Evolutionary conservation across 2,888 invertebrate genomes (phyloP), one percentile per base, ranked within the genome.

Genomic region (Dione juno): DNA sequence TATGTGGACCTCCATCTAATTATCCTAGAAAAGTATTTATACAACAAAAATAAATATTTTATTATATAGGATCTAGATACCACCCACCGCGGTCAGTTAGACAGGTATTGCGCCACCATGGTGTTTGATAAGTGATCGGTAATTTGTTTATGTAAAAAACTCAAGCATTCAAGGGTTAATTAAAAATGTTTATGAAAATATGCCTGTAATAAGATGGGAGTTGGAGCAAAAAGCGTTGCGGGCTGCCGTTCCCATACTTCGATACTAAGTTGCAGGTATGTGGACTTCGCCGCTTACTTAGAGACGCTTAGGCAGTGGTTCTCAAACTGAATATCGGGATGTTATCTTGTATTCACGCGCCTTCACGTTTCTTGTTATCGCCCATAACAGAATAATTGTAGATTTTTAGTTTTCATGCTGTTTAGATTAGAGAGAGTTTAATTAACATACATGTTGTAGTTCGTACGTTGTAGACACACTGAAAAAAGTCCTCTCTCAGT

Each of bases 171-270:
- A 40, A 28, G 21, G 53, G 45, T 52, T 68, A 68, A 68, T 68
- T 68, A 63, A 63, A 68, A 68, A 68, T 63, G 53, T 45, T 63
- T 52, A 68, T 54, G 63, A 68, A 68, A 68, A 63, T 68, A 61
- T 68, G 61, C 45, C 45, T 53, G 68, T 63, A 68, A 68, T 68
- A 43, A 68, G 61, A 67, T 66, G 66, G 40, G n/a, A 14, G 35
- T 14, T 50, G 8, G 19, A 45, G 48, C 35, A 52, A 61, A 61
- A 61, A 61, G 43, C 28, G 28, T 28, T 61, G 61, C 45, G 45
- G 45, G 28, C n/a, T 61, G 10, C 28, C 45, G 45, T 61, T 45
- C 61, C 45, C 45, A 45, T 45, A 45, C 45, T 16, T 1, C 28
- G 28, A 35, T 61, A 61, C 59, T 61, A 43, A 16, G 45, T 61